Evolutionary conservation across 2,888 invertebrate genomes (phyloP).

Genomic region (Catocala fraxini): DNA sequence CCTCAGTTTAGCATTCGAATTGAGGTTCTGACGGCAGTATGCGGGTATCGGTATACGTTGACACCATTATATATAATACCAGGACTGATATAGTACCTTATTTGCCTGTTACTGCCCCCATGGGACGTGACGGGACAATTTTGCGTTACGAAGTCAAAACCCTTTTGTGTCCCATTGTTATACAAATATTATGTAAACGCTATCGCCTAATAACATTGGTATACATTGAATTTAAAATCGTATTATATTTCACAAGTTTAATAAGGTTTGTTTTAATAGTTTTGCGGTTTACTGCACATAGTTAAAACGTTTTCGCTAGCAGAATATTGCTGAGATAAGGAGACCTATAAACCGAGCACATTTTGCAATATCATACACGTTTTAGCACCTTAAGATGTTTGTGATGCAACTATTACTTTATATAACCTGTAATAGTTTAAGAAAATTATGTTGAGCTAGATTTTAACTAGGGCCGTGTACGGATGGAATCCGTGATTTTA

Average conservation of each 20-base stretch:
- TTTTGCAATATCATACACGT: constrained; percentile 29
- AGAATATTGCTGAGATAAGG: background rate
- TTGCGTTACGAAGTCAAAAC: constrained; percentile 5
- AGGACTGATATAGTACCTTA: constrained; percentile 9
- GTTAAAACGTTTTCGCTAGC: background rate
- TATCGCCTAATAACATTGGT: background rate
- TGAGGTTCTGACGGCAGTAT: background rate
- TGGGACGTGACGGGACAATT: constrained; percentile 16
- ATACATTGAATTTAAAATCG: constrained; percentile 2
- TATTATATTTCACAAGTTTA: background rate
- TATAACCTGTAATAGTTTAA: background rate
- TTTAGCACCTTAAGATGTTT: constrained; percentile 4
- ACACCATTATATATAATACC: constrained; percentile 10
- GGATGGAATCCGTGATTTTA: background rate
- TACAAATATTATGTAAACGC: constrained; percentile 10
- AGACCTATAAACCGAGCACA: constrained; percentile 21
- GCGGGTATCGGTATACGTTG: constrained; percentile 1
- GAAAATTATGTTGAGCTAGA: background rate
- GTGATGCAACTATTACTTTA: constrained; percentile 1
- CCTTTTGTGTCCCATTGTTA: constrained; percentile 6
- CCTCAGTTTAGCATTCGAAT: constrained; percentile 7
- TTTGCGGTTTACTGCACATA: background rate
- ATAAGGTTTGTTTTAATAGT: constrained; percentile 1
- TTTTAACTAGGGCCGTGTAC: background rate
- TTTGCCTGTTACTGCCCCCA: constrained; percentile 13